Evolutionary conservation across 2,797 vertebrate species (phyloP).

Genomic region (Danio jaintianensis): DNA sequence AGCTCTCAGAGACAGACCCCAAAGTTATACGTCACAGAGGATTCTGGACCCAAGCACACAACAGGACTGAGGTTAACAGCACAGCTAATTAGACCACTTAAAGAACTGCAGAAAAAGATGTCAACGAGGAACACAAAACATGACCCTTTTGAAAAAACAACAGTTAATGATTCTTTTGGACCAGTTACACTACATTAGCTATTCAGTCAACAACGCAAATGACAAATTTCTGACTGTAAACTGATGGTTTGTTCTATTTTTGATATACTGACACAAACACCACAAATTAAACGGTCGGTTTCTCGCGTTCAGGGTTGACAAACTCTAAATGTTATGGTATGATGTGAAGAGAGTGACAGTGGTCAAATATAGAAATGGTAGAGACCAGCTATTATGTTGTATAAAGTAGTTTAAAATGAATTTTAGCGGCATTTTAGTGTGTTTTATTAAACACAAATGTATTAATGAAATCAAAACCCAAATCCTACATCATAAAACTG

Average conservation of each 20-base stretch:
- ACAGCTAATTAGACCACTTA: background rate
- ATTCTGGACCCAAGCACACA: conserved; percentile 6
- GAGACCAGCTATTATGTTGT: background rate
- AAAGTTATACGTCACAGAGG: conserved; percentile 21
- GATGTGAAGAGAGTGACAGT: too few species aligned
- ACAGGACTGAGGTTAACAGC: background rate
- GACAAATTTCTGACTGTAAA: too few species aligned
- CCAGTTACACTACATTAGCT: background rate
- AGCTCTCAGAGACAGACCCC: conserved; percentile 35
- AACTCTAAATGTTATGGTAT: too few species aligned
- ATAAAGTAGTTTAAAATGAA: background rate
- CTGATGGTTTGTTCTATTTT: too few species aligned
- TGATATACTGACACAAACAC: too few species aligned
- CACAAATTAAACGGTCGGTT: too few species aligned
- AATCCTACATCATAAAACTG: background rate
- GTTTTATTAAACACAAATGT: background rate
- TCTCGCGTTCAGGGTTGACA: too few species aligned
- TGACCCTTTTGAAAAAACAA: background rate
- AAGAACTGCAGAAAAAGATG: background rate
- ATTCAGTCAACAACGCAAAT: too few species aligned
- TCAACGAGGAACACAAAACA: background rate
- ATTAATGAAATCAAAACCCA: background rate
- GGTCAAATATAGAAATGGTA: too few species aligned
- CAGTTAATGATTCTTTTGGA: background rate
- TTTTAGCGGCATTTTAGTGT: background rate